A percentile compares a stretch with the other conserved stretches of the same genome.
phyloP scores from a whole-genome alignment of 1,140 invertebrate species.

The Leucophenga varia region DNA sequence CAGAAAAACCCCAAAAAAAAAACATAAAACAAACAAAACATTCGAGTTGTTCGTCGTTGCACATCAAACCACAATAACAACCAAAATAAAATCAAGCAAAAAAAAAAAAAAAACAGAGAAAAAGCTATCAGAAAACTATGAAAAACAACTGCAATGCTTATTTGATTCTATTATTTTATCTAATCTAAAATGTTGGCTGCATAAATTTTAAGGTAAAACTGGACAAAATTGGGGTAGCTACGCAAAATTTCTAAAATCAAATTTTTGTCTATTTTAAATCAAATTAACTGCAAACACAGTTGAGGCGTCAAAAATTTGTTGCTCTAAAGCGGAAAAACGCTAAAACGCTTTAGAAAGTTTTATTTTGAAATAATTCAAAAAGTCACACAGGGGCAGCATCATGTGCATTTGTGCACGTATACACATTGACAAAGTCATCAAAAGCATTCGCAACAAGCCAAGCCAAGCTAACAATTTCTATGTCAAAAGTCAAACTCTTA shows the following conservation, averaged over 20 bases:
- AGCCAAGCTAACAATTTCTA: too few species aligned
- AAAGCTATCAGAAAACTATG: too few species aligned
- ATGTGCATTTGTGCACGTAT: too few species aligned
- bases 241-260: conserved; percentile 22
- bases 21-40: not conserved
- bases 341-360: conserved; percentile 14
- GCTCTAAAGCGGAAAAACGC: not conserved
- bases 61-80: conserved; percentile 20
- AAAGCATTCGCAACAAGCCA: too few species aligned
- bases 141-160: too few species aligned
- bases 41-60: too few species aligned
- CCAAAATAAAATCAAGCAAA: conserved; percentile 17
- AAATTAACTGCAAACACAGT: conserved; percentile 23
- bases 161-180: too few species aligned
- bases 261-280: conserved; percentile 22
- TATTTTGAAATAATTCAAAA: conserved; percentile 33
- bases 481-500: too few species aligned
- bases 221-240: conserved; percentile 8
- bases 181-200: too few species aligned
- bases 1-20: conserved; percentile 11
- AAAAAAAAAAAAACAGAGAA: too few species aligned
- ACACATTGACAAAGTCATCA: too few species aligned
- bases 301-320: not conserved
- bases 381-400: too few species aligned
- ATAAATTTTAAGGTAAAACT: not conserved